Conservation (phyloP, 2,113 vertebrate genomes). For the Mirza zaza region DNA sequence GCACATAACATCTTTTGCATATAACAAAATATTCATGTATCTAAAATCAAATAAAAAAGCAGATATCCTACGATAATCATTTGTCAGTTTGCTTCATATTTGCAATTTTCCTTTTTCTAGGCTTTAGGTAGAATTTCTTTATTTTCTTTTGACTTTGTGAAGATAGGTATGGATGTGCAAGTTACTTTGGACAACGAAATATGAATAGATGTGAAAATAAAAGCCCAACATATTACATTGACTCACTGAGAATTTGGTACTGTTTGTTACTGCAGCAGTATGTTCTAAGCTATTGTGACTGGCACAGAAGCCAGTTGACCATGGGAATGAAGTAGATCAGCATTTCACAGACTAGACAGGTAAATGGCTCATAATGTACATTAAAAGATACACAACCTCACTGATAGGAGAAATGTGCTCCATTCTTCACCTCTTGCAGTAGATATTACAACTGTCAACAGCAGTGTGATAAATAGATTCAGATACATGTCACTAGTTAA, state of each 20-base stretch:
- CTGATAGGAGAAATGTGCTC: neutral
- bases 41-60: neutral
- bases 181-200: neutral
- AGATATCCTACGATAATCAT: neutral
- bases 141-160: neutral
- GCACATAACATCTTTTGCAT: neutral
- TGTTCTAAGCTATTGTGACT: neutral
- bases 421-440: neutral
- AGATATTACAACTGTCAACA: neutral
- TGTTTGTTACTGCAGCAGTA: neutral
- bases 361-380: neutral
- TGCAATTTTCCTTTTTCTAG: neutral
- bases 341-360: neutral
- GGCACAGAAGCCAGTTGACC: neutral
- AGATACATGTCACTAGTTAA: neutral
- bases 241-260: neutral
- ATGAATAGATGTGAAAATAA: neutral
- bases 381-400: neutral
- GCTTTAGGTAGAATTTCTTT: neutral
- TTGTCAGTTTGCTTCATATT: neutral
- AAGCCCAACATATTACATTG: neutral
- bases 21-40: neutral
- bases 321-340: neutral
- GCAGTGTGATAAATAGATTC: neutral
- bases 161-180: neutral